Percentiles rank a stretch among this genome's conserved stretches.
Conservation (phyloP, 2,888 invertebrate genomes). For the Nebria brevicollis region DNA sequence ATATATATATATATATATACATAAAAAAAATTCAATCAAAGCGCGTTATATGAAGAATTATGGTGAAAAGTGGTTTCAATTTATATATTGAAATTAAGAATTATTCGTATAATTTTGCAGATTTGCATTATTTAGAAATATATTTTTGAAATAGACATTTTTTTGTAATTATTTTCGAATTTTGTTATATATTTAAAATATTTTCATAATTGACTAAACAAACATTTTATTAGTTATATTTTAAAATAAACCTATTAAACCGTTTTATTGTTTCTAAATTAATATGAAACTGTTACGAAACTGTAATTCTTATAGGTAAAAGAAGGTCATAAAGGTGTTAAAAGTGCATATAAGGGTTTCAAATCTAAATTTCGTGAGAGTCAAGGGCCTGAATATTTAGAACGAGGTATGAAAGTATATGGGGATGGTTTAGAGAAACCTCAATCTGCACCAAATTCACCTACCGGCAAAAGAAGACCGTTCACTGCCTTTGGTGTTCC, state of each 20-base stretch:
- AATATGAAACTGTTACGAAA: neutral
- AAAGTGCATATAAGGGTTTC: slow-evolving; percentile 81
- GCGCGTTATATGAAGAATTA: too few relatives aligned
- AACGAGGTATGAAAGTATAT: slow-evolving; percentile 54
- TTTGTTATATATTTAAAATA: neutral
- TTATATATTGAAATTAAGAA: too few relatives aligned
- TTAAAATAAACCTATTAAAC: too few relatives aligned
- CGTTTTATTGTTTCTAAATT: too few relatives aligned
- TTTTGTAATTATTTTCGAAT: neutral
- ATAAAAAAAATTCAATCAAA: too few relatives aligned
- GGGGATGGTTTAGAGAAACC: slow-evolving; percentile 61
- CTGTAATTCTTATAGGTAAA: slow-evolving; percentile 67
- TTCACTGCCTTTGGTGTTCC: slow-evolving; percentile 58
- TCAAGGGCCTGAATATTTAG: slow-evolving; percentile 57
- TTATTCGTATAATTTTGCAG: neutral
- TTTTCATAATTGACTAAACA: neutral
- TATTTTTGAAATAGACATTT: neutral
- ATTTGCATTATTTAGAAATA: neutral
- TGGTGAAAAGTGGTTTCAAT: too few relatives aligned
- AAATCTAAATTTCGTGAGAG: slow-evolving; percentile 70
- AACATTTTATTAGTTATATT: too few relatives aligned
- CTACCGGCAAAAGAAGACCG: slow-evolving; percentile 68
- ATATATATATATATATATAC: neutral
- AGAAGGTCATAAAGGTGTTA: slow-evolving; percentile 79
- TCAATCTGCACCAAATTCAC: slow-evolving; percentile 74